Evolutionary conservation across 1,140 invertebrate genomes (phyloP).

Genomic region (Pachyrhynchus sulphureomaculatus): DNA sequence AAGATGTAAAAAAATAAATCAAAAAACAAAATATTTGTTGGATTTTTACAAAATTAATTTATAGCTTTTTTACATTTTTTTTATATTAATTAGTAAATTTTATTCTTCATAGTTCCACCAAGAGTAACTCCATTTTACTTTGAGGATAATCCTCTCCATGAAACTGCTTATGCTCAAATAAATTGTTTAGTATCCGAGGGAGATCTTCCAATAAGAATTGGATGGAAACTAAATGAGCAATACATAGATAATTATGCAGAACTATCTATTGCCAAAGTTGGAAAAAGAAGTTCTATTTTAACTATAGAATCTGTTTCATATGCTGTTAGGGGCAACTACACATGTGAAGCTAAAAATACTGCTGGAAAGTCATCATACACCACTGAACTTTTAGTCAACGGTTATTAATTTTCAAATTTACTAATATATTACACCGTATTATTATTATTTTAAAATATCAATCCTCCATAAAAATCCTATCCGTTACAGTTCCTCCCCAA

Average conservation of each 20-base stretch:
- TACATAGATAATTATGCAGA: slow-evolving; percentile 52
- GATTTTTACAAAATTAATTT: no score
- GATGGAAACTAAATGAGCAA: slow-evolving; percentile 66
- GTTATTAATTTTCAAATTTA: no score
- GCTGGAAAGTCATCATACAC: slow-evolving; percentile 72
- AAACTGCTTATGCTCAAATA: slow-evolving; percentile 71
- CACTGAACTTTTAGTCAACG: slow-evolving; percentile 65
- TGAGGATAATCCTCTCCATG: slow-evolving; percentile 66
- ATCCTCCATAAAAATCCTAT: no score
- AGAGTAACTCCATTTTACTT: slow-evolving; percentile 71
- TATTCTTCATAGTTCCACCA: slow-evolving; percentile 57
- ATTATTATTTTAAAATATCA: no score
- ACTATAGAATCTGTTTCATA: slow-evolving; percentile 74
- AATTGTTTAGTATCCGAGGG: slow-evolving; percentile 73
- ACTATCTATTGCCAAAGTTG: slow-evolving; percentile 54
- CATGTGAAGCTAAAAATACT: slow-evolving; percentile 73
- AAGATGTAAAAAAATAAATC: no score
- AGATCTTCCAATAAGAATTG: slow-evolving; percentile 65
- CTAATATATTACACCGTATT: no score
- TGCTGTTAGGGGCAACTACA: slow-evolving; percentile 74
- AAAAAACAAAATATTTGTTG: no score
- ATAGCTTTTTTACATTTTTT: no score
- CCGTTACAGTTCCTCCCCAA: slow-evolving; percentile 54
- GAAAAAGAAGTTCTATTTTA: slow-evolving; percentile 52
- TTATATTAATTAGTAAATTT: no score